Evolutionary conservation across 2,888 invertebrate species (phyloP).

Genomic region (Netelia fuscicornis): DNA sequence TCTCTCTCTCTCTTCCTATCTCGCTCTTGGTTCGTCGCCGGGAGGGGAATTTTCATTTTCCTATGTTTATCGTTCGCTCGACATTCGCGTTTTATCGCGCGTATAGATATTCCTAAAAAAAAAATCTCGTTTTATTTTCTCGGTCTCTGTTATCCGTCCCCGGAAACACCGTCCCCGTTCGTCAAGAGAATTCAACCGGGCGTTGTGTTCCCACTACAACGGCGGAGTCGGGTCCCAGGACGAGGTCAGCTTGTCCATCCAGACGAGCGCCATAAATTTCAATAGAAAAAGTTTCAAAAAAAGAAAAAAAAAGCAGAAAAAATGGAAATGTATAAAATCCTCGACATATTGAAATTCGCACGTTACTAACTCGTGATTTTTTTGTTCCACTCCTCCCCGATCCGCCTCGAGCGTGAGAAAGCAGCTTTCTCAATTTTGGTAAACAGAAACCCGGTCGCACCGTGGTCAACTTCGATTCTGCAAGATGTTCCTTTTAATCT

Average conservation of each 20-base stretch:
- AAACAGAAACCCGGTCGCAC: no score
- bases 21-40: not conserved
- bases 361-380: not conserved
- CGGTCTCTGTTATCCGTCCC: not conserved
- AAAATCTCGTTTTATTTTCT: not conserved
- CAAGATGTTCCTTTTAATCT: not conserved
- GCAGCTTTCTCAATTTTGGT: no score
- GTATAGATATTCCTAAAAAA: constrained; percentile 1
- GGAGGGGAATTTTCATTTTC: constrained; percentile 28
- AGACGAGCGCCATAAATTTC: not conserved
- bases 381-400: no score
- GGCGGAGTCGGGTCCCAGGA: not conserved
- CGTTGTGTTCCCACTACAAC: constrained; percentile 1
- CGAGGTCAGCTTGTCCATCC: not conserved
- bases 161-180: not conserved
- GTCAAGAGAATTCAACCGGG: not conserved
- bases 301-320: not conserved
- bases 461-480: no score
- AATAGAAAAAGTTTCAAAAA: not conserved
- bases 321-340: not conserved
- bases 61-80: constrained; percentile 23
- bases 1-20: no score
- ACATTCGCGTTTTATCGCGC: not conserved
- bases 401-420: no score
- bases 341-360: not conserved